Evolutionary conservation across 2,797 vertebrate species (phyloP).

Genomic region (Molossus molossus): DNA sequence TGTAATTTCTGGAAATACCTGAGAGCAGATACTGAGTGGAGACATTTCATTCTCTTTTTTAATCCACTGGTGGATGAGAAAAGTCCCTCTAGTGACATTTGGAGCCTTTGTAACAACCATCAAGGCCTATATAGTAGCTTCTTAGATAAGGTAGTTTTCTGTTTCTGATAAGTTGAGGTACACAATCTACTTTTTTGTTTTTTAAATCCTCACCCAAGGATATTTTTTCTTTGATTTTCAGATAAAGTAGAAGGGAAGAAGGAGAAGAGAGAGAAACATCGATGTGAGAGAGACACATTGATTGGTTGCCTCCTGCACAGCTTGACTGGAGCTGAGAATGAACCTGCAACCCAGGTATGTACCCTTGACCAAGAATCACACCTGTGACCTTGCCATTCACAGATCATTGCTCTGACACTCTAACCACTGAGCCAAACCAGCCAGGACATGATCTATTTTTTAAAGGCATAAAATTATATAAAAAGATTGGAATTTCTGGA

Average conservation of each 20-base stretch:
- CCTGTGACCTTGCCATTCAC: too few relatives aligned
- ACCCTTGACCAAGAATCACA: too few relatives aligned
- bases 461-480: neutral
- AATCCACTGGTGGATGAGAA: neutral
- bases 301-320: too few relatives aligned
- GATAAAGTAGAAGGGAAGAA: too few relatives aligned
- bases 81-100: neutral
- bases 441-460: neutral
- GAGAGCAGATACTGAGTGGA: neutral
- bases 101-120: neutral
- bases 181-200: neutral
- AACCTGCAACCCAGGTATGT: too few relatives aligned
- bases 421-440: too few relatives aligned
- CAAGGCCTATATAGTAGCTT: neutral
- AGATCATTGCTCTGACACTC: too few relatives aligned
- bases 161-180: neutral
- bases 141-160: neutral
- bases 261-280: too few relatives aligned
- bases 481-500: neutral
- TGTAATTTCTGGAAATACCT: constrained; percentile 19
- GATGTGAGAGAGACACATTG: too few relatives aligned
- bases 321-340: too few relatives aligned
- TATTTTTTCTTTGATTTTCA: too few relatives aligned
- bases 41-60: neutral
- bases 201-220: too few relatives aligned